Base-by-base conservation (phyloP, 2,888 invertebrate genomes). In the Campoplex capitator region DNA sequence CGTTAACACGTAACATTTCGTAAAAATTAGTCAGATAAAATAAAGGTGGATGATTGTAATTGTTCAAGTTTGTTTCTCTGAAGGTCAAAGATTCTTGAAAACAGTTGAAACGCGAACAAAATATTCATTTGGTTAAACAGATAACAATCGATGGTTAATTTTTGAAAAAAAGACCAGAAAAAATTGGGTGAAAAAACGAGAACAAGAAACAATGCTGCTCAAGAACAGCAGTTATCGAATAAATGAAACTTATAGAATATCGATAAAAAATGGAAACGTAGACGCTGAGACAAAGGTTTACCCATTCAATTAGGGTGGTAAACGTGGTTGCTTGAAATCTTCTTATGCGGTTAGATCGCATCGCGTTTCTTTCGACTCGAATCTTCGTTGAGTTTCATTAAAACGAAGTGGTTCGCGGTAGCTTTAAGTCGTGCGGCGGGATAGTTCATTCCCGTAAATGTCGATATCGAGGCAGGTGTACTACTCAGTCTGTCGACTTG, bases 401-500 rank as follows among this genome's bases (percentile, higher is more conserved):
- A 78, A 78, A 54, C 62, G 16, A 74, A 51, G 75, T 68, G 35
- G 45, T 62, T 65, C 35, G 65, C 51, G 58, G 38, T 78, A 16
- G 67, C 70, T 77, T 75, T 62, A 81, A 54, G 70, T 67, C 28
- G 51, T 74, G 32, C 35, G 18, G 32, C 35, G 18, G 74, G 32
- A 42, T 42, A 7, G 28, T 71, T 75, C n/a, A 77, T 54, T 68
- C 62, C 70, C 65, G 86, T 84, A 84, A 87, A 87, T 78, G 78
- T 84, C 81, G 73, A 78, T 81, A 74, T 78, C 78, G 62, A 35
- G 28, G 48, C 86, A 84, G 81, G 73, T 81, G 86, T 77, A 58
- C 67, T 51, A 32, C 68, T 68, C 62, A 65, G 62, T 73, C 70
- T 58, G 48, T 68, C 65, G 75, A 75, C 45, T 70, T 56, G 13